Evolutionary conservation across 2,797 vertebrate species (phyloP), one percentile per base, ranked within the genome.

Genomic region (Sylvilagus floridanus): DNA sequence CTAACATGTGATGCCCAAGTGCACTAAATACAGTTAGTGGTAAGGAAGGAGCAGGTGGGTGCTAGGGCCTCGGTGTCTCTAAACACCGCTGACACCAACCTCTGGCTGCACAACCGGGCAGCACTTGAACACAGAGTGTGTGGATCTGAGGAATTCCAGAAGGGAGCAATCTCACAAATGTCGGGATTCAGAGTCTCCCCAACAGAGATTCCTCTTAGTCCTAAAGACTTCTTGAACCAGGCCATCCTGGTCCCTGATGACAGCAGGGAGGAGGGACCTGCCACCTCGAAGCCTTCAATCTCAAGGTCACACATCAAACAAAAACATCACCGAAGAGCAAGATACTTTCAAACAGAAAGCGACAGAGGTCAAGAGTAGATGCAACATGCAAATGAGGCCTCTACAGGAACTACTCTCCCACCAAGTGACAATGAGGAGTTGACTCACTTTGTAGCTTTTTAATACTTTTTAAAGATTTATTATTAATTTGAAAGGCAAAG

Each of bases 131-230:
- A 90, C 1, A 37, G 28, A n/a, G 87, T 50, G 72, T n/a, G 78
- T 14, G 35, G 54, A 76, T 65, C 73, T 63, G 76, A 92, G 24
- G 63, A 89, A 91, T 82, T 72, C 75, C 57, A 94, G 28, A 60
- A 87, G 35, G 35, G 50, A 87, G 47, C 50, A 94, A 93, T 77
- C 32, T 91, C 63, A 83, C 63, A 94, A 83, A 66, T 24, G 28
- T 57, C n/a, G 66, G 42, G 54, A 82, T 72, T 83, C 60, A 47
- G 60, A 54, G 32, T 76, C 47, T 68, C 76, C 54, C 32, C 93
- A 77, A 37, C 16, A 81, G 42, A 94, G 68, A 86, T 16, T 63
- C 26, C 50, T 60, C 42, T 50, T 50, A 60, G 9, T 52, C 37
- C 83, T 90, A 22, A 90, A 90, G 65, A 72, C 86, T 87, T 68